phyloP scores from a whole-genome alignment of 2,888 invertebrate genomes.

The Ashinkailepas kermadecensis region DNA sequence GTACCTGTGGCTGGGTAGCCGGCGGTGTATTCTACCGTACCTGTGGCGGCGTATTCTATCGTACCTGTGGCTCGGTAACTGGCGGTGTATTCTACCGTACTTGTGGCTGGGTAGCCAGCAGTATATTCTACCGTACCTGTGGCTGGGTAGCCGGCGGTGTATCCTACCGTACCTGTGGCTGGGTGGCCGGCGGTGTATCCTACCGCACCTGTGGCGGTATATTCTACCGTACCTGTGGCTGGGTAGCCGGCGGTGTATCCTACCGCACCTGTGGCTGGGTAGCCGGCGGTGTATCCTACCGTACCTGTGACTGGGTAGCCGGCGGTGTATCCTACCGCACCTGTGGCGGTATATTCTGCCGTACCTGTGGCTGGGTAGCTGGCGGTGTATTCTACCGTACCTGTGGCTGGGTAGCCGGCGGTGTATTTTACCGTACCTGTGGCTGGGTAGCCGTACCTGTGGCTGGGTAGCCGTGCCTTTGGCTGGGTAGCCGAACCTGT shows the following conservation, averaged over 20 bases:
- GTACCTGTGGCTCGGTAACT: neutral
- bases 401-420: constrained; percentile 27
- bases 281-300: too few species aligned
- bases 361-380: constrained; percentile 27
- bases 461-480: neutral
- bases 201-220: neutral
- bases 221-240: neutral
- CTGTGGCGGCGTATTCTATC: neutral
- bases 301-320: constrained; percentile 23
- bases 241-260: too few species aligned
- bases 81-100: neutral
- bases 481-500: constrained; percentile 27
- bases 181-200: too few species aligned
- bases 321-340: too few species aligned
- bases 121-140: too few species aligned
- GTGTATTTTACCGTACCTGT: too few species aligned
- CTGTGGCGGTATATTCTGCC: constrained; percentile 30
- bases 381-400: too few species aligned
- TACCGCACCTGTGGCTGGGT: neutral
- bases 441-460: constrained; percentile 7
- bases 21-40: neutral
- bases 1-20: neutral
- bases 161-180: neutral
- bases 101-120: neutral
- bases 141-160: too few species aligned